These are phyloP conservation scores for Hemibagrus guttatus DNA, from an alignment of 2,797 vertebrate genomes.

Conservation along the genomic window DNA sequence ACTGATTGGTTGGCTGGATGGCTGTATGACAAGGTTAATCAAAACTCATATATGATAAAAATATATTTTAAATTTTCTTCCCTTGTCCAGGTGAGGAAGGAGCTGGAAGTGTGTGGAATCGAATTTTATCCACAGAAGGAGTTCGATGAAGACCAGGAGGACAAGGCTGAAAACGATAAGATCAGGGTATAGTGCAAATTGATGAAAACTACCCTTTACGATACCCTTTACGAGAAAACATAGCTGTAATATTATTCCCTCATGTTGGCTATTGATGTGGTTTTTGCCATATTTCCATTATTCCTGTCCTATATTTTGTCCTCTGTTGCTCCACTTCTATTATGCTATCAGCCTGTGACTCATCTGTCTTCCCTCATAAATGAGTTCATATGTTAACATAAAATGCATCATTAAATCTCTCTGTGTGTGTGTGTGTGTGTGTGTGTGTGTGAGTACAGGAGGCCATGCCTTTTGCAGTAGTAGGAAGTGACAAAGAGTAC, in stretches of 20 bases:
- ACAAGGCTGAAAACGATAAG: conserved; percentile 98
- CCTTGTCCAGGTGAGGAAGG: conserved; percentile 82
- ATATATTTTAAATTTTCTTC: conserved; percentile 9
- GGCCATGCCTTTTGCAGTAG: conserved; percentile 95
- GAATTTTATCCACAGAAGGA: conserved; percentile 98
- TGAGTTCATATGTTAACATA: conserved; percentile 1
- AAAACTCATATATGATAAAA: not conserved
- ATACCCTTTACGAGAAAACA: not conserved
- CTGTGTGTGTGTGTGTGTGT: conserved; percentile 2
- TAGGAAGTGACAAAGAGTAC: conserved; percentile 98
- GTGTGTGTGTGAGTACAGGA: conserved; percentile 75
- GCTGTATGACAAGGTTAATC: not conserved
- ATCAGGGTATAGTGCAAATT: conserved; percentile 82
- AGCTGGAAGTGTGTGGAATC: conserved; percentile 89
- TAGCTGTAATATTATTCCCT: not conserved
- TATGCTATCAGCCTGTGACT: not conserved
- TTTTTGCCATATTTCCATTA: not conserved
- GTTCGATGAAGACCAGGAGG: conserved; percentile 96
- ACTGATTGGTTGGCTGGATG: not conserved
- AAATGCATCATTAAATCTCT: conserved; percentile 29
- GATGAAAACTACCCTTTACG: no score
- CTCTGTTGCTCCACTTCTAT: not conserved
- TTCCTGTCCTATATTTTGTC: conserved; percentile 48
- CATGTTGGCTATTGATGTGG: not conserved
- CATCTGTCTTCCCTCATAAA: conserved; percentile 9